A percentile compares a stretch with the other conserved stretches of the same genome.
Conservation (phyloP, 2,888 invertebrate species). For the Meloe dianella region DNA sequence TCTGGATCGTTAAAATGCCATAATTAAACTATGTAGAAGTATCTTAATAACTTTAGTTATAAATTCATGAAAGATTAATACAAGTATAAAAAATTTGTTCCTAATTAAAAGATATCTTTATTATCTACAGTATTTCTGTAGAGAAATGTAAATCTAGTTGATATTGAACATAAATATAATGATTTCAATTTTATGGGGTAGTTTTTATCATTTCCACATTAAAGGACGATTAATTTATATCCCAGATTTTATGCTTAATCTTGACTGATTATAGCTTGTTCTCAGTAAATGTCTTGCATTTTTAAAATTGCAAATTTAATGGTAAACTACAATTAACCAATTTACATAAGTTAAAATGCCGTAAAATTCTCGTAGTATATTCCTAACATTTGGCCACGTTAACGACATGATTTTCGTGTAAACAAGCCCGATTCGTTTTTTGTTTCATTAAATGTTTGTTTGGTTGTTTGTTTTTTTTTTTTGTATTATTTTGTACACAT, state of each 20-base stretch:
- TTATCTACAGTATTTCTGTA: constrained; percentile 8
- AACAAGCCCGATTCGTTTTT: constrained; percentile 40
- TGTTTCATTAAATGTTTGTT: not conserved
- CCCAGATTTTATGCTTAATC: not conserved
- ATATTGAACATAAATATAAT: constrained; percentile 17
- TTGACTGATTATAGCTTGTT: not conserved
- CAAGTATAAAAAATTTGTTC: constrained; percentile 28
- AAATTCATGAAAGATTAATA: constrained; percentile 24
- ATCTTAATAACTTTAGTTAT: constrained; percentile 25
- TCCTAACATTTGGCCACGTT: constrained; percentile 36
- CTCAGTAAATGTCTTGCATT: not conserved
- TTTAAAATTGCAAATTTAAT: constrained; percentile 1
- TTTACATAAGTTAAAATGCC: constrained; percentile 35
- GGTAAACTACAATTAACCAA: constrained; percentile 10
- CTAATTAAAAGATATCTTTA: constrained; percentile 32
- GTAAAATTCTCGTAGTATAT: constrained; percentile 32
- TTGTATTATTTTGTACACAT: constrained; percentile 39
- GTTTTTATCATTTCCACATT: constrained; percentile 3
- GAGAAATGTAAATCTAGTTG: constrained; percentile 9
- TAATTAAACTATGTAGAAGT: constrained; percentile 32
- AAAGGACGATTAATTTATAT: not conserved
- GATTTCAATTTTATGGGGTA: constrained; percentile 13
- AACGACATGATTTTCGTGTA: constrained; percentile 43
- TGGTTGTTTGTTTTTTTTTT: too few species aligned
- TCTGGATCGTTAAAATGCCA: constrained; percentile 33